A percentile compares a stretch with the other conserved stretches of the same genome.
Evolutionary conservation across 2,888 invertebrate genomes (phyloP).

Genomic region (Netelia virgata): DNA sequence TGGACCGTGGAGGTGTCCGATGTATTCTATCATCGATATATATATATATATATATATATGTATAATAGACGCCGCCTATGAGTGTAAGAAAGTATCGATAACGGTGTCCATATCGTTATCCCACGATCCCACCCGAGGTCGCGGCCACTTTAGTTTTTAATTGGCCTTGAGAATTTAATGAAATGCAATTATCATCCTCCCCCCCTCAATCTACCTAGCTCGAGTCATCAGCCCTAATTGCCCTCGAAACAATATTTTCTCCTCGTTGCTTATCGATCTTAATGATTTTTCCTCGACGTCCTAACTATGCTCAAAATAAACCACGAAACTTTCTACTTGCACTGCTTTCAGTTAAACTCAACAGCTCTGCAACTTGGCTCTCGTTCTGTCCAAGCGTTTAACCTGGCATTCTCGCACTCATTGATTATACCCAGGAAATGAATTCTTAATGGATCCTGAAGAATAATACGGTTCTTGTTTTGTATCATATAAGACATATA

Average conservation of each 20-base stretch:
- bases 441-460: slow-evolving; percentile 44
- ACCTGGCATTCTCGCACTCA: slow-evolving; percentile 5
- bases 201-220: background rate
- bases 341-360: slow-evolving; percentile 31
- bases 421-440: slow-evolving; percentile 59
- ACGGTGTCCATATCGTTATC: slow-evolving; percentile 60
- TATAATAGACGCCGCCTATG: background rate
- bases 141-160: slow-evolving; percentile 44
- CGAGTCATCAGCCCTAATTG: slow-evolving; percentile 16
- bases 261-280: slow-evolving; percentile 11
- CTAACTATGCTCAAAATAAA: slow-evolving; percentile 5
- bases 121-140: slow-evolving; percentile 62
- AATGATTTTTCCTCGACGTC: background rate
- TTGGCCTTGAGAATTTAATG: slow-evolving; percentile 51
- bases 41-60: background rate
- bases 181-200: slow-evolving; percentile 22
- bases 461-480: slow-evolving; percentile 29
- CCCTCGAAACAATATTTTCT: slow-evolving; percentile 8
- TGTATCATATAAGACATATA: background rate
- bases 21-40: slow-evolving; percentile 2
- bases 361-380: slow-evolving; percentile 22
- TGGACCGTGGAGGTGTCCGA: slow-evolving; percentile 35
- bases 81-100: slow-evolving; percentile 44
- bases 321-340: slow-evolving; percentile 63
- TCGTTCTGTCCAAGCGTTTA: slow-evolving; percentile 36